Base-by-base conservation (phyloP, 1,140 invertebrate genomes). In the Linepithema humile region DNA sequence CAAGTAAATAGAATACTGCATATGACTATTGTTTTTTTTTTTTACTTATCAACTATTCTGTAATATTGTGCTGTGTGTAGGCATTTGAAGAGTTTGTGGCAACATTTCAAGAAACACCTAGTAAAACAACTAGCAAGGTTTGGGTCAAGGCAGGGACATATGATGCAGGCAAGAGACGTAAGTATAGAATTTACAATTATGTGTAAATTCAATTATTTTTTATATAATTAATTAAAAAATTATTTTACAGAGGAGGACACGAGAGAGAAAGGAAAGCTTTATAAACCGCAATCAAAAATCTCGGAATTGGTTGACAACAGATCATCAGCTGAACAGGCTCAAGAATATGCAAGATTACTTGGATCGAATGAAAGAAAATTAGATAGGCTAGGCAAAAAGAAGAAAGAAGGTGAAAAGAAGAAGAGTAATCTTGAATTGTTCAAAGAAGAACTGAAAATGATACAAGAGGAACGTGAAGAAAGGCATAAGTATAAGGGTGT, bases 61-160 rank as follows among this genome's bases (percentile, higher is more conserved):
- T 9, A 67, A 15, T 12, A 59, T 92, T 94, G n/a, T 35, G 6
- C 26, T 53, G 2, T 29, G 3, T n/a, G 48, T 84, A 98, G 96
- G 98, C 97, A 5, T 99, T 99, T 94, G 97, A 99, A 95, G 98
- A 99, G 94, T 99, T 99, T 96, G 98, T 99, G 26, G 98, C 98
- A 77, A 98, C 98, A 15, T 99, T 99, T 95, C 98, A 99, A 96
- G 98, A 99, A 84, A 96, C 96, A 7, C 96, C 97, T 2, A 96
- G 95, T 91, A 97, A 97, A 91, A 95, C 95, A 6, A 95, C 95
- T 0, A 97, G 96, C 29, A 99, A 99, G 95, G 96, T 99, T 73
- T 99, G 99, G 98, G 97, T 99, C 0, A 99, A 99, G 94, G 99
- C 98, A 62, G 98, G 98, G 60, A 98, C 98, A 2, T 99, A 99